Evolutionary conservation across 2,888 invertebrate genomes (phyloP).

Genomic region (Ichneumoninae sp.): DNA sequence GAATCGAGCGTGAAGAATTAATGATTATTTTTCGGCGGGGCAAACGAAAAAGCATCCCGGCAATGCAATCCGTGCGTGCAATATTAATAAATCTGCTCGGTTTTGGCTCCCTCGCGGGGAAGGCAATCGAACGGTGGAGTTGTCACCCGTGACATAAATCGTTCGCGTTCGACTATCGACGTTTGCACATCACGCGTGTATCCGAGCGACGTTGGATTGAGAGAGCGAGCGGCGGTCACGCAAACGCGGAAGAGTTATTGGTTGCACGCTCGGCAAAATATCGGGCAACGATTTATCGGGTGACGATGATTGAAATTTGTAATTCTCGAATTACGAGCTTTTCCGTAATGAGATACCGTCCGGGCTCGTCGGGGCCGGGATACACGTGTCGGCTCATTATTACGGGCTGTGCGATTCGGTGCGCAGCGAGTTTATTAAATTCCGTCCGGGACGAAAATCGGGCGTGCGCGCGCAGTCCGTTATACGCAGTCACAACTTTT

Average conservation of each 20-base stretch:
- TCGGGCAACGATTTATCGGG: slow-evolving; percentile 20
- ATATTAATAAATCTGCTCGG: background rate
- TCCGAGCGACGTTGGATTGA: slow-evolving; percentile 29
- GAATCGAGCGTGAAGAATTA: background rate
- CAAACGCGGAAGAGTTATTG: slow-evolving; percentile 23
- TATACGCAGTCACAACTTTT: background rate
- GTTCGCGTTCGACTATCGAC: slow-evolving; percentile 46
- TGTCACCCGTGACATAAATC: slow-evolving; percentile 35
- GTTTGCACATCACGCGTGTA: slow-evolving; percentile 38
- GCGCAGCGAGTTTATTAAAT: background rate
- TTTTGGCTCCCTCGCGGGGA: background rate
- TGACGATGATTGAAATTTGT: slow-evolving; percentile 13
- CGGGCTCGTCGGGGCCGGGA: no score
- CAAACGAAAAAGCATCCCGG: background rate
- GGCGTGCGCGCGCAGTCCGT: no score
- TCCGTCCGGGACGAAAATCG: background rate
- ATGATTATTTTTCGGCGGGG: background rate
- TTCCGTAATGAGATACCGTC: background rate
- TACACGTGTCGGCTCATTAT: background rate
- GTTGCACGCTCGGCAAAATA: background rate
- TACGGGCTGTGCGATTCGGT: background rate
- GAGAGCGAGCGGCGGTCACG: slow-evolving; percentile 3
- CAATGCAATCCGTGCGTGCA: background rate
- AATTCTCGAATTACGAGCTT: slow-evolving; percentile 6
- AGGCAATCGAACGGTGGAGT: slow-evolving; percentile 34